phyloP scores from a whole-genome alignment of 2,113 vertebrate genomes.

The Papio anubis region DNA sequence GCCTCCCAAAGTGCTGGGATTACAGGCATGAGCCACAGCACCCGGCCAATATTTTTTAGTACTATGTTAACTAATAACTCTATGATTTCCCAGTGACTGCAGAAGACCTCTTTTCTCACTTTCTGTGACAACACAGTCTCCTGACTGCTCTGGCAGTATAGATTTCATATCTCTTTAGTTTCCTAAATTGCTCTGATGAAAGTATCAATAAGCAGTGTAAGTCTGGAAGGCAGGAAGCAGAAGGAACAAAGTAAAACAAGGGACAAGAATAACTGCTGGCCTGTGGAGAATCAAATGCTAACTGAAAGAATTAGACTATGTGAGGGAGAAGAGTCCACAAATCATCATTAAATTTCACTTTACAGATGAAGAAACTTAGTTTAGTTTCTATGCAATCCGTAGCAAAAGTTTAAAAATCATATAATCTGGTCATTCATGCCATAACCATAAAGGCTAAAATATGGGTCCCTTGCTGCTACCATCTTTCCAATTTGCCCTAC shows the following conservation, averaged over 20 bases:
- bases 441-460: not conserved
- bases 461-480: not conserved
- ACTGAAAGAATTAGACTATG: not conserved
- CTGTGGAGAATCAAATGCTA: conserved; percentile 71
- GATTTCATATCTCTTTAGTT: not conserved
- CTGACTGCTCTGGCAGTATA: not conserved
- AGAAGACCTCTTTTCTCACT: not conserved
- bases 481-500: not conserved
- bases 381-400: conserved; percentile 18
- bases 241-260: conserved; percentile 71
- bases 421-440: not conserved
- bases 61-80: not conserved
- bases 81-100: not conserved
- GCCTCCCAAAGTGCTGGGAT: no score
- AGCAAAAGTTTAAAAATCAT: conserved; percentile 31
- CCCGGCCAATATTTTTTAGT: not conserved
- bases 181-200: conserved; percentile 51
- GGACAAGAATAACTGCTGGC: conserved; percentile 53
- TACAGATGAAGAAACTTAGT: not conserved
- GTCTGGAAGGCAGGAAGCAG: conserved; percentile 58
- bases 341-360: not conserved
- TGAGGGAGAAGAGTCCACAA: not conserved
- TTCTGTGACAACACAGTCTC: not conserved
- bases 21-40: no score
- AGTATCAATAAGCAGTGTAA: conserved; percentile 60